A percentile compares a stretch with the other conserved stretches of the same genome.
Conservation (phyloP, 2,888 invertebrate species). For the Tetropium fuscum region DNA sequence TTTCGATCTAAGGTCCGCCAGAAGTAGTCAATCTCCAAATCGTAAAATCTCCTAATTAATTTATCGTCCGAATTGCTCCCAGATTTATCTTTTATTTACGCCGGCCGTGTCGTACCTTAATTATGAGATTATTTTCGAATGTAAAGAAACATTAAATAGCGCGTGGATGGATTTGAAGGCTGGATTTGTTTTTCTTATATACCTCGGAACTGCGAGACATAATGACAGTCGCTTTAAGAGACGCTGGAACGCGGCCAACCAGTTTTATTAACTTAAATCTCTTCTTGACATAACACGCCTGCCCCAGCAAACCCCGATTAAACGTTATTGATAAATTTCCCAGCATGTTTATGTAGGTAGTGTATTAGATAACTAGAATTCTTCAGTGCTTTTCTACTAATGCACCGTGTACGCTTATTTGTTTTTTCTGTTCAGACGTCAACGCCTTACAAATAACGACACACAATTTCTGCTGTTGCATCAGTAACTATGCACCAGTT, state of each 20-base stretch:
- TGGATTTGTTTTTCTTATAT: conserved; percentile 41
- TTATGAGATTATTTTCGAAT: conserved; percentile 14
- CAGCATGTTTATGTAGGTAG: conserved; percentile 22
- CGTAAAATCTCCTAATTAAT: conserved; percentile 5
- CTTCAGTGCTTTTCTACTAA: conserved; percentile 3
- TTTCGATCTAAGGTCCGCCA: conserved; percentile 50
- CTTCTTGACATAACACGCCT: conserved; percentile 39
- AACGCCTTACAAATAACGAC: conserved; percentile 9
- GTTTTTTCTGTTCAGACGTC: conserved; percentile 10
- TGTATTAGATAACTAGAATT: conserved; percentile 16
- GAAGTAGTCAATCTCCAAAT: neutral
- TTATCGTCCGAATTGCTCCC: neutral
- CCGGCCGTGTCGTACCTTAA: neutral
- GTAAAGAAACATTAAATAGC: conserved; percentile 5
- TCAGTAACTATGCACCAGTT: no score
- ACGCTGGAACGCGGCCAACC: conserved; percentile 37
- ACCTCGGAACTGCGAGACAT: conserved; percentile 39
- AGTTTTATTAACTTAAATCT: conserved; percentile 40
- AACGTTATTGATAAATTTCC: conserved; percentile 24
- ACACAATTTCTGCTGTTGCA: no score
- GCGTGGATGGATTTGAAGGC: conserved; percentile 30
- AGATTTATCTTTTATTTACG: conserved; percentile 7
- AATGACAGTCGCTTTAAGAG: conserved; percentile 38
- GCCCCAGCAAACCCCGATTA: conserved; percentile 34
- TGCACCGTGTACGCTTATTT: conserved; percentile 7